Conservation (phyloP, 2,888 invertebrate genomes). For the Epinotia brunnichana region DNA sequence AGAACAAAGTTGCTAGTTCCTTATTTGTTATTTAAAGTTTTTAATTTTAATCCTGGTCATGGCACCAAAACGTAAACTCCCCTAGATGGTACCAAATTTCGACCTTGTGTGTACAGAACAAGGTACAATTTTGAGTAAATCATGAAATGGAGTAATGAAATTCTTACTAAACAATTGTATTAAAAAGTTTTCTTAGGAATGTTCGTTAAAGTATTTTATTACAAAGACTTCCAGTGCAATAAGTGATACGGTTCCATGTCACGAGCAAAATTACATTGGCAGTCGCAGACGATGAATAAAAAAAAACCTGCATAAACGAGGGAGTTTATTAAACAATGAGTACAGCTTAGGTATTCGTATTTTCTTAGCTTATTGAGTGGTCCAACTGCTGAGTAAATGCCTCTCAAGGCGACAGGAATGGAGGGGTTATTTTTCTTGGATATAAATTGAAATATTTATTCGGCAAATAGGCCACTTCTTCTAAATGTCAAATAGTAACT, state of each 20-base stretch:
- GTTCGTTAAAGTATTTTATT: slow-evolving; percentile 29
- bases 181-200: slow-evolving; percentile 33
- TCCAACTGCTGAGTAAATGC: too few species aligned
- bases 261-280: not conserved
- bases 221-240: slow-evolving; percentile 4
- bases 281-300: not conserved
- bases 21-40: slow-evolving; percentile 17
- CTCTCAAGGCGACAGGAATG: too few species aligned
- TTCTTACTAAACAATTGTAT: slow-evolving; percentile 11
- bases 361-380: too few species aligned
- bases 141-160: not conserved
- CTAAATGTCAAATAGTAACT: too few species aligned
- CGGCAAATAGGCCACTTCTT: too few species aligned
- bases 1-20: slow-evolving; percentile 3
- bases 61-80: slow-evolving; percentile 18
- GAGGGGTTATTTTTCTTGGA: too few species aligned
- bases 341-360: not conserved
- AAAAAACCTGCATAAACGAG: not conserved
- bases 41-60: slow-evolving; percentile 28
- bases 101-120: not conserved
- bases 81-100: not conserved
- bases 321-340: not conserved
- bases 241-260: slow-evolving; percentile 23
- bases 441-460: too few species aligned
- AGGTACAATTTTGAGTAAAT: not conserved